Evolutionary conservation across 1,140 invertebrate species (phyloP), one percentile per base, ranked within the genome.

Genomic region (Ceratina calcarata): DNA sequence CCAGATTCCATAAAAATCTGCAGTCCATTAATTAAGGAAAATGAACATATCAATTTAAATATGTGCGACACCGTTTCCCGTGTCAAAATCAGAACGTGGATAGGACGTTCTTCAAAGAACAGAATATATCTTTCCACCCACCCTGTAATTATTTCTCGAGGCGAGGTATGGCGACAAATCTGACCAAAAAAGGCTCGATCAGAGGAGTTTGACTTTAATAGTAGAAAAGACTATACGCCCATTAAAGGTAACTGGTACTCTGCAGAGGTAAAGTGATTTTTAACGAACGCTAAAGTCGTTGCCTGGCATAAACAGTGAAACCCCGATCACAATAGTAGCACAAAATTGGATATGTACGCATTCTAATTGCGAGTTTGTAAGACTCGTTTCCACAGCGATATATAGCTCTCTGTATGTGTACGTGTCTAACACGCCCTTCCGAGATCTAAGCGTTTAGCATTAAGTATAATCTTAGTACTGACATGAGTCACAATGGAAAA

Each of bases 381-480:
- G n/a, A 24, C 20, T 45, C 15, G 18, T 55, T 69, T 53, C 10
- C 16, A 12, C 49, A 27, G 24, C 24, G 27, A n/a, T 18, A 32
- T n/a, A 27, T 2, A 8, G 32, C 62, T 20, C 32, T 65, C n/a
- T 45, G 10, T 32, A 37, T 32, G 24, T 69, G 37, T 45, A 10
- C 10, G 37, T 10, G 37, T 45, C 37, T 45, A 45, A 45, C 37
- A 45, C 37, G 51, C 2, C 67, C 51, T 69, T 69, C 12, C 12
- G 1, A n/a, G 12, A 45, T 27, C 49, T 53, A 53, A 68, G 20
- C 22, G 67, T 13, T 55, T n/a, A 2, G 37, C 18, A 32, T 69
- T 27, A 27, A 69, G 67, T 37, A 32, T 69, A 71, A 71, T 37
- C 32, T 71, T 45, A 60, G 20, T 24, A 24, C 18, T 60, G 57